phyloP scores from a whole-genome alignment of 2,113 vertebrate species.

The Rhinoderma darwinii region DNA sequence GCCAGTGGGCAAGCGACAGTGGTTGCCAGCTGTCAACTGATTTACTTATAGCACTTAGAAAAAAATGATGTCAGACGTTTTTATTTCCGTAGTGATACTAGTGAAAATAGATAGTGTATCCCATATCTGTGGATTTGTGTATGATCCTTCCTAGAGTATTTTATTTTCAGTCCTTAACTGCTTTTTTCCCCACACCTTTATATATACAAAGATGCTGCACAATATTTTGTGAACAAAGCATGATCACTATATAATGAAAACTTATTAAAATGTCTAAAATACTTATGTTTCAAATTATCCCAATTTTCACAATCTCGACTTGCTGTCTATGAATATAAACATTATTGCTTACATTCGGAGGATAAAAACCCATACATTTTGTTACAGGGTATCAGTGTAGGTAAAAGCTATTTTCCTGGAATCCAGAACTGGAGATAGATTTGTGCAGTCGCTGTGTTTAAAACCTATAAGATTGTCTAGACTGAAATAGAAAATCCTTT shows the following conservation, averaged over 20 bases:
- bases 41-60: background rate
- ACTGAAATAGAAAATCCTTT: background rate
- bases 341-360: background rate
- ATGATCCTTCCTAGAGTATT: background rate
- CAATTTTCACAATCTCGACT: background rate
- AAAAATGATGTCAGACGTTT: background rate
- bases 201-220: background rate
- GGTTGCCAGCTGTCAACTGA: background rate
- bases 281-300: background rate
- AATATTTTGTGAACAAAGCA: background rate
- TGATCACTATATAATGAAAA: background rate
- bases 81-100: background rate
- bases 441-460: background rate
- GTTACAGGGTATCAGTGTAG: background rate
- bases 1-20: background rate
- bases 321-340: background rate
- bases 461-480: background rate
- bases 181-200: background rate
- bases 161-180: background rate
- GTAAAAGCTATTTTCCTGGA: background rate
- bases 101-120: background rate
- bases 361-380: background rate
- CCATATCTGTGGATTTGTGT: background rate
- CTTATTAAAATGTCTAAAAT: no score
- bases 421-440: background rate